These are phyloP conservation scores for Cataglyphis rosenhaueri DNA, from an alignment of 2,888 invertebrate species.

Conservation along the genomic window DNA sequence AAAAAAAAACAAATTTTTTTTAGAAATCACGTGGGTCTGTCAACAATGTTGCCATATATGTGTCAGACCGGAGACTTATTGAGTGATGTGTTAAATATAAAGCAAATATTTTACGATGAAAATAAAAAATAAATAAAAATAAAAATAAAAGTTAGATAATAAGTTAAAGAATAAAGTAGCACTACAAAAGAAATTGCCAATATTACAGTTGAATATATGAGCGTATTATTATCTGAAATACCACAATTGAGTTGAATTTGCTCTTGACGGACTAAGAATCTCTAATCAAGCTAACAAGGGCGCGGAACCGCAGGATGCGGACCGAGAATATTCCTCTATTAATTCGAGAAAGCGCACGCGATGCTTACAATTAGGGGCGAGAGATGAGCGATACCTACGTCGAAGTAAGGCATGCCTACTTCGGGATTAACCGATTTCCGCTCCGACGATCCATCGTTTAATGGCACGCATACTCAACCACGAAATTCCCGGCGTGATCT, in stretches of 20 bases:
- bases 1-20: no score
- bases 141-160: no score
- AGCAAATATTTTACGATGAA: not conserved
- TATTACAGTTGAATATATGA: not conserved
- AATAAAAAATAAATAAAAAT: no score
- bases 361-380: constrained; percentile 42
- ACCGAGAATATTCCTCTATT: constrained; percentile 44
- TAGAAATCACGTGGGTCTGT: no score
- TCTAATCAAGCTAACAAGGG: constrained; percentile 14
- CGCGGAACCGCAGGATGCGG: constrained; percentile 36
- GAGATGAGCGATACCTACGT: constrained; percentile 12
- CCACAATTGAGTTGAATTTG: constrained; percentile 19
- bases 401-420: constrained; percentile 59
- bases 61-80: no score
- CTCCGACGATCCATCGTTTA: constrained; percentile 66
- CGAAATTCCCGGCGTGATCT: constrained; percentile 77
- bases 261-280: constrained; percentile 25
- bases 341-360: constrained; percentile 37
- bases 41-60: no score
- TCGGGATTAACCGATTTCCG: constrained; percentile 67
- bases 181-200: not conserved
- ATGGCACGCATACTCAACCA: constrained; percentile 61
- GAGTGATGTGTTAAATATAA: not conserved
- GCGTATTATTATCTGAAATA: constrained; percentile 7
- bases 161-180: not conserved